These are phyloP conservation scores for Benitochromis conjunctus DNA, from an alignment of 2,113 vertebrate genomes.

Conservation along the genomic window DNA sequence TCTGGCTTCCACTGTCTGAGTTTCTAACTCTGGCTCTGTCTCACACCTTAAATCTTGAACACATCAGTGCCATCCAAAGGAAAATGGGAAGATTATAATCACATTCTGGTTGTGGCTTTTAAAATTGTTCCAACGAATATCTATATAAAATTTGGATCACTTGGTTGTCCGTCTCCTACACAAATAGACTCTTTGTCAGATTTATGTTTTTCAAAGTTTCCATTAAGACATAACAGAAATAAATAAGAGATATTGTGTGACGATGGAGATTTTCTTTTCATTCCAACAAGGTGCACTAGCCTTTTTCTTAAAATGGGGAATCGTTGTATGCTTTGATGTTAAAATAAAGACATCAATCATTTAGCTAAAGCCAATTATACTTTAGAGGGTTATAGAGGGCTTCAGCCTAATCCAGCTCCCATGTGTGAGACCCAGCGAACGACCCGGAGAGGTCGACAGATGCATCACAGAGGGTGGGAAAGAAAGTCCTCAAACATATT, in stretches of 20 bases:
- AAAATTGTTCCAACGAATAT: constrained; percentile 9
- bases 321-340: background rate
- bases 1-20: constrained; percentile 8
- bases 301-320: background rate
- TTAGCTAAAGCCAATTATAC: background rate
- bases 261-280: background rate
- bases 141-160: background rate
- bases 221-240: background rate
- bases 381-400: background rate
- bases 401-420: background rate
- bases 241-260: background rate
- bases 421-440: background rate
- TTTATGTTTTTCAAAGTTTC: background rate
- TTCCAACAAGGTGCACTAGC: background rate
- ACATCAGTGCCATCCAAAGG: constrained; percentile 10
- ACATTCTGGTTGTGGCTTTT: constrained; percentile 8
- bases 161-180: background rate
- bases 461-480: background rate
- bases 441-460: background rate
- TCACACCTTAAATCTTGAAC: constrained; percentile 40
- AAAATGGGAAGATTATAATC: constrained; percentile 25
- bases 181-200: background rate
- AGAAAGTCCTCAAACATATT: background rate
- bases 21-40: constrained; percentile 23
- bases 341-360: background rate